Base-by-base conservation (phyloP, 2,888 invertebrate species). In the Noctua pronuba region DNA sequence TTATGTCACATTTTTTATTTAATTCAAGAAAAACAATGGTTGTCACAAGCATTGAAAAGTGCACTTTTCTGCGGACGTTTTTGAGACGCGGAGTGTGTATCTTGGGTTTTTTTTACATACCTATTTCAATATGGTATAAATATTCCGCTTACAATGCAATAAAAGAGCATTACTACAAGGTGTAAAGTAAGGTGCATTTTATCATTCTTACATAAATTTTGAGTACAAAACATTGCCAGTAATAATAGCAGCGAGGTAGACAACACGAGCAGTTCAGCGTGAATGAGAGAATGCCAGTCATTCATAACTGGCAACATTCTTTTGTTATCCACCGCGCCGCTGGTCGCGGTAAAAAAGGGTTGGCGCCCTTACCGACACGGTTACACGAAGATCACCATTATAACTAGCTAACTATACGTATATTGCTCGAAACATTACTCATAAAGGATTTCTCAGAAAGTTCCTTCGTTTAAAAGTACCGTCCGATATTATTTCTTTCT, bases 231-330 rank as follows among this genome's bases (percentile, higher is more conserved):
- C 41, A 64, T 49, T 52, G 28, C 62, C 44, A 71, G 66, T 75
- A 81, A 79, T 75, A 68, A 73, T 73, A 86, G 76, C 79, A 77
- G 55, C 81, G 77, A 78, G 80, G 83, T 80, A 88, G 85, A 83
- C 79, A 79, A 73, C 73, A 77, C 77, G 84, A 75, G 74, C 74
- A 52, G 52, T 62, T 49, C 72, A 58, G 67, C 76, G 86, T 91
- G 89, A 91, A 91, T 91, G 90, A 82, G 71, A 85, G 90, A 88
- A 89, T 85, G 84, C 86, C 81, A 87, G 88, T 88, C 91, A 91
- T 90, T 91, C 90, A 91, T 88, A 86, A 85, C 84, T 79, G 80
- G 76, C 74, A 83, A 79, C 83, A 82, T 83, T 85, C 88, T 86
- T 89, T 90, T 90, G 87, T 89, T 83, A 84, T 74, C 71, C 78